A percentile compares a stretch with the other conserved stretches of the same genome.
phyloP scores from a whole-genome alignment of 2,113 vertebrate genomes.

The Spilogale gracilis region DNA sequence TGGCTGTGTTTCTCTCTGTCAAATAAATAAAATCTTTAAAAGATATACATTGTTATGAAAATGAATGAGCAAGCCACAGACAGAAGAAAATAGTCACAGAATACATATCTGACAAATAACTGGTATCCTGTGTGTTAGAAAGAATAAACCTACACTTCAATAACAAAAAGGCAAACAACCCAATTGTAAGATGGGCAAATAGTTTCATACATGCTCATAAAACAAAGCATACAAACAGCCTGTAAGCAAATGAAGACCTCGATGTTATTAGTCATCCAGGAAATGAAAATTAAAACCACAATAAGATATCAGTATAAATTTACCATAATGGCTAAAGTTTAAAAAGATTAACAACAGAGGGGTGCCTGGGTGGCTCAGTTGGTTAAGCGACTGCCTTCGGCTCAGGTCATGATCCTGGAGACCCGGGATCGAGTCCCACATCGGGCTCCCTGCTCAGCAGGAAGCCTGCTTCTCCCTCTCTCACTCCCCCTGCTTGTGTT shows the following conservation, averaged over 20 bases:
- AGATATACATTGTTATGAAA: background rate
- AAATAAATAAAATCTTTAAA: no score
- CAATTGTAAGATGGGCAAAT: background rate
- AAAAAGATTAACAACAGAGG: background rate
- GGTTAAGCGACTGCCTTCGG: no score
- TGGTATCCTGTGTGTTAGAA: background rate
- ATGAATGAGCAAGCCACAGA: background rate
- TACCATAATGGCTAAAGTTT: background rate
- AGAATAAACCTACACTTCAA: background rate
- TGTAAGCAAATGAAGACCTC: background rate
- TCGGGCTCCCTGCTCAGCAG: no score
- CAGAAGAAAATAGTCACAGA: constrained; percentile 20
- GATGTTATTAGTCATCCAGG: background rate
- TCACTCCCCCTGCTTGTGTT: no score
- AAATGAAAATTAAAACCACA: constrained; percentile 4
- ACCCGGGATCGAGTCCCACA: no score
- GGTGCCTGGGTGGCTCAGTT: no score
- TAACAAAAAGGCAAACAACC: background rate
- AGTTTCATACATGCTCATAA: background rate
- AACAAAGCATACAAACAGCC: background rate
- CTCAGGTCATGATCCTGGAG: no score
- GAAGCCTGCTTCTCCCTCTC: no score
- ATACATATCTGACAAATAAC: background rate
- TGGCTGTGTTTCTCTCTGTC: no score
- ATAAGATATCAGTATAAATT: background rate